Conservation (phyloP, 2,797 vertebrate species). For the Thaleichthys pacificus region DNA sequence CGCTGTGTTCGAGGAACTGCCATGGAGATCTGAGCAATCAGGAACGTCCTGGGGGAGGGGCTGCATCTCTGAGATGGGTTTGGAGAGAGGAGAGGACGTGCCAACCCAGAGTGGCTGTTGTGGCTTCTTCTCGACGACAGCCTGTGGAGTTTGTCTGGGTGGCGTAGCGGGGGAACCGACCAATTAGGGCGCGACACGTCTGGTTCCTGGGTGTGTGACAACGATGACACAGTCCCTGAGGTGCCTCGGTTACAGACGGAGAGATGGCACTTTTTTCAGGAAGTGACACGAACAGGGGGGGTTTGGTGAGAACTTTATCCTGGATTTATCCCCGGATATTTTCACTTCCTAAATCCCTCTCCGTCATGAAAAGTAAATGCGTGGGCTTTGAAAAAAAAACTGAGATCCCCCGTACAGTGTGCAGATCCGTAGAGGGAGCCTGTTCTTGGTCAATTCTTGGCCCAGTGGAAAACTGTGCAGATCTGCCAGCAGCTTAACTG, state of each 20-base stretch:
- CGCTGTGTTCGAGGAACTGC: not conserved
- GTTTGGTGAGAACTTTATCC: slow-evolving; percentile 9
- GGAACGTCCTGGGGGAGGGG: not conserved
- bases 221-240: slow-evolving; percentile 21
- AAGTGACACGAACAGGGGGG: slow-evolving; percentile 1
- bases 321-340: not conserved
- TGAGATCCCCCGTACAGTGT: not conserved
- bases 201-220: slow-evolving; percentile 36
- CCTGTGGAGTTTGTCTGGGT: slow-evolving; percentile 5
- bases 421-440: not conserved
- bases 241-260: slow-evolving; percentile 13
- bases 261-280: not conserved
- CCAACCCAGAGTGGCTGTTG: not conserved
- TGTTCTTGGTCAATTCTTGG: not conserved
- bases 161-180: slow-evolving; percentile 23
- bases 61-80: not conserved
- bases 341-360: not conserved
- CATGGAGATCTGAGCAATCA: slow-evolving; percentile 3
- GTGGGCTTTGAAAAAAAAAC: not conserved
- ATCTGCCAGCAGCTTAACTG: slow-evolving; percentile 37
- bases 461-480: slow-evolving; percentile 28
- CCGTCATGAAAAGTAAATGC: not conserved
- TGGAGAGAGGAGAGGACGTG: not conserved
- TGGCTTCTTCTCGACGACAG: slow-evolving; percentile 18
- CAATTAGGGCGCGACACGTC: slow-evolving; percentile 38